These are phyloP conservation scores for Mallateleia sp. DNA, from an alignment of 2,888 invertebrate genomes.

Conservation along the genomic window DNA sequence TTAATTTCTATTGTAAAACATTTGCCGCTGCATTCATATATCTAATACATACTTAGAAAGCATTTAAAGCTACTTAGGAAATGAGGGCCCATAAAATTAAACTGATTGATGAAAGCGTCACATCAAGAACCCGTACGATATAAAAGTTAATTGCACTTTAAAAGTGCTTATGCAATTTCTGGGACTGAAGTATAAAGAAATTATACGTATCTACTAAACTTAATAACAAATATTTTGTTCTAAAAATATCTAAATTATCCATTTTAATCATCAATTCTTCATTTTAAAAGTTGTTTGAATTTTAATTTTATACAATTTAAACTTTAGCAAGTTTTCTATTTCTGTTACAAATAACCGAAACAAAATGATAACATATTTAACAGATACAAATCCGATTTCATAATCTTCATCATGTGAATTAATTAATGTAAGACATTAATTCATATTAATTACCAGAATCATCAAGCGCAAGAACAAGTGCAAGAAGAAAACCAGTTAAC, in stretches of 20 bases:
- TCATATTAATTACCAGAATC: slow-evolving; percentile 30
- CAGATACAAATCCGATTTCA: background rate
- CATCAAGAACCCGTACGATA: background rate
- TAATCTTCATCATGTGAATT: background rate
- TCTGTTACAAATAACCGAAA: too few species aligned
- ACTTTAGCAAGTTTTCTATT: too few species aligned
- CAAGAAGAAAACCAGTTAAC: slow-evolving; percentile 25
- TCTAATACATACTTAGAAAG: background rate
- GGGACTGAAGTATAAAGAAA: too few species aligned
- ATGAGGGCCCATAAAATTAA: background rate
- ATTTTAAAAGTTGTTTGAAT: too few species aligned
- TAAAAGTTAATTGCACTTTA: too few species aligned
- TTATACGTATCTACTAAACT: too few species aligned
- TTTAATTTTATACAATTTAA: too few species aligned
- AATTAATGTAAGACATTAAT: slow-evolving; percentile 34
- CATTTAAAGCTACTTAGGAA: background rate
- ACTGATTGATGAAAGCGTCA: background rate
- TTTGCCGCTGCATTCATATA: too few species aligned
- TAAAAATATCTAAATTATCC: too few species aligned
- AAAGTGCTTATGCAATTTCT: too few species aligned
- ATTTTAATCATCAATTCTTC: too few species aligned
- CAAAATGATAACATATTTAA: background rate
- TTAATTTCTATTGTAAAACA: background rate
- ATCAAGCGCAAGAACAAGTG: background rate
- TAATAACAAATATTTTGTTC: too few species aligned